Conservation (phyloP, 2,888 invertebrate genomes). For the Camponotus fellah region DNA sequence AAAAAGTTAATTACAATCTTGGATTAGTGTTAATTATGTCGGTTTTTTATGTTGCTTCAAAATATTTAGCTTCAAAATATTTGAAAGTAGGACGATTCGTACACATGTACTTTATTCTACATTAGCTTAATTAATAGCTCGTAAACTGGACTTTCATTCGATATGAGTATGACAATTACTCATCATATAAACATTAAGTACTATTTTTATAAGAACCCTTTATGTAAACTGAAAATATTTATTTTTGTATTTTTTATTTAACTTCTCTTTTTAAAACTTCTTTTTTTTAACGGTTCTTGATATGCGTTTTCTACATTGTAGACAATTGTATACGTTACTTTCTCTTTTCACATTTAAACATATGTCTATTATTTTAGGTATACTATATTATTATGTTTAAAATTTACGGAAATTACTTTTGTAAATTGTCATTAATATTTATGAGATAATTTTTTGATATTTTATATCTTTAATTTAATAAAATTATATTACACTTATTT, state of each 20-base stretch:
- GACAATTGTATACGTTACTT: constrained; percentile 14
- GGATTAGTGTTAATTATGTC: neutral
- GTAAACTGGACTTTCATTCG: neutral
- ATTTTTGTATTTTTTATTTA: neutral
- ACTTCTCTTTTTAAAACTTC: neutral
- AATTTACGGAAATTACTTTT: neutral
- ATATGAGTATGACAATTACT: neutral
- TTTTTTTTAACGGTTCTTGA: neutral
- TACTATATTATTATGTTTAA: neutral
- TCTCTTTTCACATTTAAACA: neutral
- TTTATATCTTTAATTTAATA: neutral
- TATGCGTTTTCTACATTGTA: neutral
- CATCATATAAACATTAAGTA: neutral
- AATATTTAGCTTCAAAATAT: neutral
- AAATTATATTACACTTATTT: neutral
- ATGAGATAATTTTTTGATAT: neutral
- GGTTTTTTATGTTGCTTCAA: neutral
- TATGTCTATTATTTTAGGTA: neutral
- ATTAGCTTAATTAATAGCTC: neutral
- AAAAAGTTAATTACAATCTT: neutral
- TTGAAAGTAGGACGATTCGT: neutral
- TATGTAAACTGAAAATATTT: neutral
- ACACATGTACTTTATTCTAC: neutral
- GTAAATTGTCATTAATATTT: neutral
- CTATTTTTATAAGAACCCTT: neutral